Percentiles rank a stretch among this genome's conserved stretches.
Conservation (phyloP, 2,113 vertebrate genomes). For the Phaethornis superciliosus region DNA sequence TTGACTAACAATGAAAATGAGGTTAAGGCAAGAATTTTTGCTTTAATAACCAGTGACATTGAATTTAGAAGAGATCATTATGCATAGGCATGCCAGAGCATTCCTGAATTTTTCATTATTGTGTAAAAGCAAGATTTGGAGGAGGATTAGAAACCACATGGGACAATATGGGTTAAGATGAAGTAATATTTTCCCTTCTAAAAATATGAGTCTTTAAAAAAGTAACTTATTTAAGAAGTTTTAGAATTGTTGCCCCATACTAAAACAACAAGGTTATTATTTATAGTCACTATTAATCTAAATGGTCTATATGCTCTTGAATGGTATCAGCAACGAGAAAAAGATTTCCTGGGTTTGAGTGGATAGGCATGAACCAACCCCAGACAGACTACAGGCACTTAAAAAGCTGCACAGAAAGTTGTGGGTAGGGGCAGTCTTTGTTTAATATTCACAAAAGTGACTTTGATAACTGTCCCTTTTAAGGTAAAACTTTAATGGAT, state of each 20-base stretch:
- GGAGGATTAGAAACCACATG: background rate
- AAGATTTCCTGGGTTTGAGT: background rate
- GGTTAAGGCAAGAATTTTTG: background rate
- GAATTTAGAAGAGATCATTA: background rate
- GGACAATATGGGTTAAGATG: background rate
- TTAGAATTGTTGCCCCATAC: background rate
- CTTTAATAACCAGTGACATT: background rate
- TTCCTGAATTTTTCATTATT: background rate
- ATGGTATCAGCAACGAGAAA: background rate
- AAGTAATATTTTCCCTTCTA: background rate
- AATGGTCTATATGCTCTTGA: background rate
- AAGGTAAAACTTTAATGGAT: background rate
- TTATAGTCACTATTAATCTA: background rate
- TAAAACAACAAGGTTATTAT: rapidly evolving
- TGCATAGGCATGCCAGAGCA: background rate
- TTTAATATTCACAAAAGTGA: background rate
- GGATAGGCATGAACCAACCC: background rate
- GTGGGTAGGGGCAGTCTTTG: background rate
- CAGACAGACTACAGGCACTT: background rate
- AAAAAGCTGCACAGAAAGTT: background rate
- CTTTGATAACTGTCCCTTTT: background rate
- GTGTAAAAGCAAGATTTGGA: background rate
- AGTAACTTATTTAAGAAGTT: background rate
- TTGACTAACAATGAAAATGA: background rate
- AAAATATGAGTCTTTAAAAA: background rate